These are phyloP conservation scores for Carassius auratus DNA, from an alignment of 2,113 vertebrate genomes.

Conservation along the genomic window DNA sequence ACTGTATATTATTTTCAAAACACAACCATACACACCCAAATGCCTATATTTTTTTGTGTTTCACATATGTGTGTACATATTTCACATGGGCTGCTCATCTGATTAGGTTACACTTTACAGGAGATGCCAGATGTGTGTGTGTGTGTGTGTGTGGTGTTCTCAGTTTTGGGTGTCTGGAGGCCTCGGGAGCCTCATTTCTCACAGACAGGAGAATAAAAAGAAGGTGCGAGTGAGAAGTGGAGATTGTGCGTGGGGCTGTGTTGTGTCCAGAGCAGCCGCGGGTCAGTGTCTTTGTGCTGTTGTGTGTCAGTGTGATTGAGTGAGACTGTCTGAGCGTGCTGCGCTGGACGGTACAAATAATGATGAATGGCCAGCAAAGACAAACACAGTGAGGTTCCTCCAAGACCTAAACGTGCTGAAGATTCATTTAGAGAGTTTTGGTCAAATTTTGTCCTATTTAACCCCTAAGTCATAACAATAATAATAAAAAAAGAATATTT, in stretches of 20 bases:
- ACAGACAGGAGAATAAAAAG: not conserved
- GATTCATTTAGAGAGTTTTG: not conserved
- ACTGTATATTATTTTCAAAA: not conserved
- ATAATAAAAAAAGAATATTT: not conserved
- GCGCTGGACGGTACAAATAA: conserved; percentile 3
- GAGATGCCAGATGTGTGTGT: conserved; percentile 39
- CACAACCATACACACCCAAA: not conserved
- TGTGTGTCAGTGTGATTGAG: conserved; percentile 47
- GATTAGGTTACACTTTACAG: not conserved
- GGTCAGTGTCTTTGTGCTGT: conserved; percentile 40
- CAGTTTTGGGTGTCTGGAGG: not conserved
- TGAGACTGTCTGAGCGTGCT: conserved; percentile 32
- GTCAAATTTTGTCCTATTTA: not conserved
- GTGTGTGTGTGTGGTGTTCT: conserved; percentile 34
- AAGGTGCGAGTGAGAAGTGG: not conserved
- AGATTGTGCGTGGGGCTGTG: not conserved
- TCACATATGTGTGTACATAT: conserved; percentile 25
- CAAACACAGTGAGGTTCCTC: not conserved
- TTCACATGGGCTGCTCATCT: conserved; percentile 1
- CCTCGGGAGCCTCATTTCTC: conserved; percentile 1
- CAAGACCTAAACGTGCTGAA: not conserved
- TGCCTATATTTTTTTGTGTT: not conserved
- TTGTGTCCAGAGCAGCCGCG: conserved; percentile 33
- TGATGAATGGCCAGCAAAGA: not conserved
- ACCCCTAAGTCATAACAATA: not conserved